A percentile compares a stretch with the other conserved stretches of the same genome.
Evolutionary conservation across 2,797 vertebrate genomes (phyloP).

Genomic region (Sebastes ruberrimus): DNA sequence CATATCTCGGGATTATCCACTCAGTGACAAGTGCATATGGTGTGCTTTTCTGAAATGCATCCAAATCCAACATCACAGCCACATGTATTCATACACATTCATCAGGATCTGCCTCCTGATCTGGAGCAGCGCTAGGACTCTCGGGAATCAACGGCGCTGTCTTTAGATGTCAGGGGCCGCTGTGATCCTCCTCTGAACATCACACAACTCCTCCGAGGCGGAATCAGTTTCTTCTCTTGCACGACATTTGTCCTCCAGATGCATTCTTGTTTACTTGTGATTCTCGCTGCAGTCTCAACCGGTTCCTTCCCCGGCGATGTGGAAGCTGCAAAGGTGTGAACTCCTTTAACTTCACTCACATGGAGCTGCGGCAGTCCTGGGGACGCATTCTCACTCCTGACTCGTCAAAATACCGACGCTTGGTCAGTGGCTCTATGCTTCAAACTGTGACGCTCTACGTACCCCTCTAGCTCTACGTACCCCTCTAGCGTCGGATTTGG

Average conservation of each 20-base stretch:
- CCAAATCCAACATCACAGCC: constrained; percentile 48
- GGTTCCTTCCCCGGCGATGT: constrained; percentile 1
- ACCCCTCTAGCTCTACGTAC: no score
- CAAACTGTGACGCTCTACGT: no score
- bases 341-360: constrained; percentile 3
- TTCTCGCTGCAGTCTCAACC: not conserved
- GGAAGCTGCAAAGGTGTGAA: constrained; percentile 20
- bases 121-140: constrained; percentile 19
- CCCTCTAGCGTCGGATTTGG: no score
- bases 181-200: constrained; percentile 51
- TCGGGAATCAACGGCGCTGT: constrained; percentile 9
- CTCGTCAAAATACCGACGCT: no score
- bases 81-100: not conserved
- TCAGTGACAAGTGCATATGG: constrained; percentile 79
- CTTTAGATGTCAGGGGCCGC: constrained; percentile 47
- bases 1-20: constrained; percentile 80
- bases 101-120: constrained; percentile 17
- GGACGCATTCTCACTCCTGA: not conserved
- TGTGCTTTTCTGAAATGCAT: constrained; percentile 68
- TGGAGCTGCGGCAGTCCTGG: not conserved
- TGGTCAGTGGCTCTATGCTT: no score
- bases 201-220: constrained; percentile 23
- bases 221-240: constrained; percentile 17
- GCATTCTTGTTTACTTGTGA: constrained; percentile 41
- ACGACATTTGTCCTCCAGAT: constrained; percentile 45